Base-by-base conservation (phyloP, 1,140 invertebrate genomes). In the silkworm (Bombyx mori) region DNA sequence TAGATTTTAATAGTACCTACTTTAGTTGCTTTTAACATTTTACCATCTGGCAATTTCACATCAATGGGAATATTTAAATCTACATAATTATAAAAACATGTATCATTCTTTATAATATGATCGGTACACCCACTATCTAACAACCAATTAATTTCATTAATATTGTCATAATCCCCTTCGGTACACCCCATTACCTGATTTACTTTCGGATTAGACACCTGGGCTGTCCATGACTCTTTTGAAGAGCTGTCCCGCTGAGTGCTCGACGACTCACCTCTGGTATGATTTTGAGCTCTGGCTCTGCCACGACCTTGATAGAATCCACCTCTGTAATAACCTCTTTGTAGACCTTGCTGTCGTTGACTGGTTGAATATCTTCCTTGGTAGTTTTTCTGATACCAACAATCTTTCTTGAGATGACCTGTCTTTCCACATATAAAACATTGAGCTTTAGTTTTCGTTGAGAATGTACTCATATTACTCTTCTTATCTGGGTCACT, bases 81-180 rank as follows among this genome's bases (percentile, higher is more conserved):
- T 57, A 66, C 49, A 57, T 2, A 79, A 47, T 72, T 66, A 63
- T 54, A 56, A 71, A 79, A 79, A 62, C 66, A 80, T 48, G 45
- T 58, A 61, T 82, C 75, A 63, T 62, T 65, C 52, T 82, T 80
- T 48, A 82, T 66, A 46, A 84, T 71, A 57, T 84, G 76, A 51
- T 81, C 77, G 0, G 78, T 80, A 65, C 73, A 76, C 1, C 75
- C 72, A 71, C 72, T 77, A 62, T 78, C 76, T 55, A 81, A 60
- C 43, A 82, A 46, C 77, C 74, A 80, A 51, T 72, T 60, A 50
- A 82, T 71, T 69, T 69, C 54, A 69, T 48, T 58, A 46, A 60
- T 59, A 61, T 65, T 58, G 56, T 55, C 22, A 43, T 50, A 45
- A 53, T 60, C 55, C 8, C 54, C 62, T 60, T 55, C 18, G 48